phyloP scores from a whole-genome alignment of 2,113 vertebrate genomes.

The Choloepus hoffmanni region DNA sequence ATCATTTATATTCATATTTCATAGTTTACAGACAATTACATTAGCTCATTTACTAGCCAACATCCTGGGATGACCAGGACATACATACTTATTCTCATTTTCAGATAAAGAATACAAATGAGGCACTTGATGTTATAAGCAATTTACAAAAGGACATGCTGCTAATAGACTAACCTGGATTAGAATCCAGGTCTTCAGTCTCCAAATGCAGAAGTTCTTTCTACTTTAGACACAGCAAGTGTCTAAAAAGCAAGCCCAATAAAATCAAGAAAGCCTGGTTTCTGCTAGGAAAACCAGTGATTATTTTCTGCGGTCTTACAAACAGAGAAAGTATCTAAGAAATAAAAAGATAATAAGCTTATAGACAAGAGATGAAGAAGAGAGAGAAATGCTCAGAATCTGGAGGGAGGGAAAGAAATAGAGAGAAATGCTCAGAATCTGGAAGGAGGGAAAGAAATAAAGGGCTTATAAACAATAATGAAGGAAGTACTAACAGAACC shows the following conservation, averaged over 20 bases:
- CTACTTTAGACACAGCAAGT: neutral
- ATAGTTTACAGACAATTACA: slow-evolving; percentile 9
- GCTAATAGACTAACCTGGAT: slow-evolving; percentile 17
- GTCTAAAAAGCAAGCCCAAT: slow-evolving; percentile 33
- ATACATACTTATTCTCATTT: neutral
- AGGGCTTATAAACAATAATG: neutral
- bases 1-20: neutral
- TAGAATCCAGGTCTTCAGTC: slow-evolving; percentile 23
- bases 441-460: neutral
- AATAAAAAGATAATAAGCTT: slow-evolving; percentile 26
- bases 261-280: slow-evolving; percentile 7
- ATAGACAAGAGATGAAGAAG: neutral
- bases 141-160: slow-evolving; percentile 48
- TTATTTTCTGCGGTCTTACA: slow-evolving; percentile 14
- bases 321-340: slow-evolving; percentile 47
- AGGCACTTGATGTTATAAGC: slow-evolving; percentile 23
- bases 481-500: slow-evolving; percentile 37
- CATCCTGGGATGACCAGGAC: neutral
- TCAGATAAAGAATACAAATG: neutral
- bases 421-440: slow-evolving; percentile 9
- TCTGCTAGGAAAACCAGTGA: slow-evolving; percentile 49
- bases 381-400: slow-evolving; percentile 1
- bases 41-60: slow-evolving; percentile 53
- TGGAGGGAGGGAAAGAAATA: neutral
- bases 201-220: slow-evolving; percentile 24